A percentile compares a stretch with the other conserved stretches of the same genome.
Evolutionary conservation across 2,113 vertebrate species (phyloP).

Genomic region (Chaetura pelagica): DNA sequence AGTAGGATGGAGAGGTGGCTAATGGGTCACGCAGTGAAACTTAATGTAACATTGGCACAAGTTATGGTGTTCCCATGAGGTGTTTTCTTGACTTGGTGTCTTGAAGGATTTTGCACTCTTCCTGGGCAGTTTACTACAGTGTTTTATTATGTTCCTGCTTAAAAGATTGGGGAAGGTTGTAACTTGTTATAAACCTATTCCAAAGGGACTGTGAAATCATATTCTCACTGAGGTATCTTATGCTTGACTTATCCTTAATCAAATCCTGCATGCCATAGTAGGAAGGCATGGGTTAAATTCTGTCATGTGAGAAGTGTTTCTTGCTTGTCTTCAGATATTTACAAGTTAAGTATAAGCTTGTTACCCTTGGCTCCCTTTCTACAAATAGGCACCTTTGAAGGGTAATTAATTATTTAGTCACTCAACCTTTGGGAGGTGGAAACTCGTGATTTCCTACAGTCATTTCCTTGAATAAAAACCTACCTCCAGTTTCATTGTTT

Average conservation of each 20-base stretch:
- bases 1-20: background rate
- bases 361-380: conserved; percentile 7
- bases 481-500: background rate
- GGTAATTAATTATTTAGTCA: conserved; percentile 28
- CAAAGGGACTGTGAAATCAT: background rate
- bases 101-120: background rate
- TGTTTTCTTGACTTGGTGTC: background rate
- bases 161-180: background rate
- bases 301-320: background rate
- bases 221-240: background rate
- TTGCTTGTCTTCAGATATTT: background rate
- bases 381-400: conserved; percentile 5
- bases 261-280: background rate
- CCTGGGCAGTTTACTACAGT: background rate
- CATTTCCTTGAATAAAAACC: conserved; percentile 6
- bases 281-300: background rate
- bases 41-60: background rate
- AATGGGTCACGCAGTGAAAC: background rate
- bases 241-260: background rate
- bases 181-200: background rate
- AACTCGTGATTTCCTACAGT: conserved; percentile 10
- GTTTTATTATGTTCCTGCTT: background rate
- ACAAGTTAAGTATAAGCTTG: background rate
- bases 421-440: background rate
- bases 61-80: fast-evolving